Percentiles rank a stretch among this genome's conserved stretches.
Conservation (phyloP, 2,797 vertebrate genomes). For the Enteromius unitaeniatus region DNA sequence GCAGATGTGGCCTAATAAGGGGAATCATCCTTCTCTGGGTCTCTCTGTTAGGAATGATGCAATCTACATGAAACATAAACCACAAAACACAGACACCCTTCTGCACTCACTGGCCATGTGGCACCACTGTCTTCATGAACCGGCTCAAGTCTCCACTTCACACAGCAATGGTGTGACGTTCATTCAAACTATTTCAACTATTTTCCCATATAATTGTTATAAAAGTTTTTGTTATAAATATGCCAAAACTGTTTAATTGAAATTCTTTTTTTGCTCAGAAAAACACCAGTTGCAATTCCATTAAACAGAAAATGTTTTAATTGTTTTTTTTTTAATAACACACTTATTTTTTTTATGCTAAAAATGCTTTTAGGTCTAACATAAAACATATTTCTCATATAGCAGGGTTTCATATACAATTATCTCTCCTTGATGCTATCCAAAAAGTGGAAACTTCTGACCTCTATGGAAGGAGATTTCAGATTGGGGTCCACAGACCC, state of each 20-base stretch:
- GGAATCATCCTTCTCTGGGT: constrained; percentile 41
- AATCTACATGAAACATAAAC: constrained; percentile 56
- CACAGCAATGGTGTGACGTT: background rate
- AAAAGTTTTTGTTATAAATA: too few species aligned
- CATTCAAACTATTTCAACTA: background rate
- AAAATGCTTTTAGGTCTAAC: too few species aligned
- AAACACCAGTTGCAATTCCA: too few species aligned
- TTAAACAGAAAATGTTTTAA: too few species aligned
- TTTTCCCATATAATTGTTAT: background rate
- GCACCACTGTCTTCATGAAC: background rate
- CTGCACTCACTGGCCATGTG: constrained; percentile 14
- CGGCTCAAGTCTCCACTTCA: background rate
- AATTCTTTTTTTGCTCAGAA: too few species aligned
- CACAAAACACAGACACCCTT: constrained; percentile 20
- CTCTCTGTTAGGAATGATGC: constrained; percentile 58
- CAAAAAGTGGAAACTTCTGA: background rate
- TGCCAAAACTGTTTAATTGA: too few species aligned
- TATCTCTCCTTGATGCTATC: background rate
- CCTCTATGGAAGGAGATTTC: background rate
- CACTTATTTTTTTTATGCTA: too few species aligned
- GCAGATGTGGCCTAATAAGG: constrained; percentile 48
- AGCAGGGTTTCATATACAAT: too few species aligned
- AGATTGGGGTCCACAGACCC: background rate
- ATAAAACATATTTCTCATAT: background rate
- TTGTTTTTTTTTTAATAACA: too few species aligned